Evolutionary conservation across 92 coral and sea anemone species (phyloP).

Genomic region (Paragorgia papillata): DNA sequence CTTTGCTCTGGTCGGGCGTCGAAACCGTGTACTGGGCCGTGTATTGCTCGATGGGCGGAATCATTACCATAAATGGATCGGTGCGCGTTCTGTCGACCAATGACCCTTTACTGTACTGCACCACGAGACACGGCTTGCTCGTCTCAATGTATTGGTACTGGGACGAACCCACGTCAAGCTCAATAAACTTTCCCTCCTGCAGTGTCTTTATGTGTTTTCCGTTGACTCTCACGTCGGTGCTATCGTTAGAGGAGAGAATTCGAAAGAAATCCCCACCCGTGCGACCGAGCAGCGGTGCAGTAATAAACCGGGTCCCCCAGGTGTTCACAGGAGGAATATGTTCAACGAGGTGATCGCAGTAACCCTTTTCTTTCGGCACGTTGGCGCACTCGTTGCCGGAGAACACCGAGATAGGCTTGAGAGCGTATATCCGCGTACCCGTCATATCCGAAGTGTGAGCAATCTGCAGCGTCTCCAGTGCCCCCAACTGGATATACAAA

Average conservation of each 20-base stretch:
- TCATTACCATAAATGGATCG: slow-evolving; percentile 73
- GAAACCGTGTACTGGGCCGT: slow-evolving; percentile 71
- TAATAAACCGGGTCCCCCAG: slow-evolving; percentile 53
- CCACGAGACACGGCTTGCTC: slow-evolving; percentile 41
- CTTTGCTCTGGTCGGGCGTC: slow-evolving; percentile 51
- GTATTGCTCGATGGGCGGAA: slow-evolving; percentile 71
- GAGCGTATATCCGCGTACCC: slow-evolving; percentile 48
- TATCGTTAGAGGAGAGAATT: slow-evolving; percentile 49
- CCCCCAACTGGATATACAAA: slow-evolving; percentile 5
- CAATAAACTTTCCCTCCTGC: slow-evolving; percentile 24
- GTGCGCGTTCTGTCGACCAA: slow-evolving; percentile 17
- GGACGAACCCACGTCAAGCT: slow-evolving; percentile 30
- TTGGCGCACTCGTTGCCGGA: slow-evolving; percentile 58
- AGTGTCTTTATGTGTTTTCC: slow-evolving; percentile 11
- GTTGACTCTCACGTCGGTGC: slow-evolving; percentile 27
- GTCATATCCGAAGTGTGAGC: slow-evolving; percentile 36
- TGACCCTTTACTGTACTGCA: slow-evolving; percentile 41
- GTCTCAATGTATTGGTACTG: slow-evolving; percentile 38
- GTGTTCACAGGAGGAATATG: slow-evolving; percentile 55
- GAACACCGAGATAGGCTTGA: slow-evolving; percentile 55
- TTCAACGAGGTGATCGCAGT: slow-evolving; percentile 60
- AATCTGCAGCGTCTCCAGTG: slow-evolving; percentile 43
- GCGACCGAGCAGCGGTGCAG: slow-evolving; percentile 45
- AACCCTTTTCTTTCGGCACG: slow-evolving; percentile 41
- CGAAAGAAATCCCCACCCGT: slow-evolving; percentile 48